Percentiles rank a stretch among this genome's conserved stretches.
Evolutionary conservation across 1,140 invertebrate genomes (phyloP).

Genomic region (Leptinotarsa lineolata): DNA sequence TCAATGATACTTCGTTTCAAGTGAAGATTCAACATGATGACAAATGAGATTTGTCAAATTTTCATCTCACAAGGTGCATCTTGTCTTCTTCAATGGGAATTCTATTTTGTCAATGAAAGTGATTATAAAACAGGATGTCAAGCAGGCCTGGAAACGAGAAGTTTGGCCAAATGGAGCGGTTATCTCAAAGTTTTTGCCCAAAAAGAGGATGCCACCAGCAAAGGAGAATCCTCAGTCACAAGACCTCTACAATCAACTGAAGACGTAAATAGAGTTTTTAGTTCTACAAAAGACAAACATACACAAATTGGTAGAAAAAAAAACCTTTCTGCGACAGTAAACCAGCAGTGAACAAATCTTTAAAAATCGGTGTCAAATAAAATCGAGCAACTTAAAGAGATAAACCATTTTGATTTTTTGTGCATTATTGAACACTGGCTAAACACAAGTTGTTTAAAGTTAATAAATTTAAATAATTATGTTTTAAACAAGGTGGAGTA

Average conservation of each 20-base stretch:
- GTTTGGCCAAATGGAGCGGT: neutral
- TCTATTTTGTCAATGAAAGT: too few species aligned
- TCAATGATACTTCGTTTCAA: too few species aligned
- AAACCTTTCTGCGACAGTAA: neutral
- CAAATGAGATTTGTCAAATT: too few species aligned
- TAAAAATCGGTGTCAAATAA: neutral
- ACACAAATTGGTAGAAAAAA: neutral
- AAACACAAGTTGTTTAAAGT: conserved; percentile 13
- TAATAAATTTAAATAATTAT: neutral
- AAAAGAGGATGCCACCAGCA: neutral
- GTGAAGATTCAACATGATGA: too few species aligned
- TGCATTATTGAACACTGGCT: conserved; percentile 10
- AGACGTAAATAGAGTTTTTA: neutral
- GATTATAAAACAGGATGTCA: neutral
- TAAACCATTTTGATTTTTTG: neutral
- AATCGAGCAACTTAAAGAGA: conserved; percentile 9
- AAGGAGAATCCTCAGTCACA: neutral
- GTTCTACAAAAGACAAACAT: neutral
- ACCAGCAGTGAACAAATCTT: neutral
- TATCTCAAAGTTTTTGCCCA: neutral
- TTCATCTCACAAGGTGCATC: too few species aligned
- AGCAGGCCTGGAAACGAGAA: neutral
- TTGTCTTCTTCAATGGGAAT: too few species aligned
- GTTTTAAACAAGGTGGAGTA: neutral
- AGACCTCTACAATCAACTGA: neutral